These are phyloP conservation scores for Geococcyx californianus DNA, from an alignment of 2,113 vertebrate species.

Conservation along the genomic window DNA sequence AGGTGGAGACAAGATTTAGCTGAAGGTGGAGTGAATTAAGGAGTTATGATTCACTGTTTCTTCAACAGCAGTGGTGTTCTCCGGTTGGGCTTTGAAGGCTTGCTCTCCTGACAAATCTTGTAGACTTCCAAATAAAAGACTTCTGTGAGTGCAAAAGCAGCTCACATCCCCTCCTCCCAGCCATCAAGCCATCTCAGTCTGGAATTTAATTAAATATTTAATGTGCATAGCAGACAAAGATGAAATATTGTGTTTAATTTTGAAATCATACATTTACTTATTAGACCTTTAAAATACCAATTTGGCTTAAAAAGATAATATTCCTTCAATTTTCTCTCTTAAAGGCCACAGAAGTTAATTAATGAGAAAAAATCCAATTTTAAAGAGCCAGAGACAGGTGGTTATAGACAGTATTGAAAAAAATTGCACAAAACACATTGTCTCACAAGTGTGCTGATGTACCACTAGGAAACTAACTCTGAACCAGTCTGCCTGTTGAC, in stretches of 20 bases:
- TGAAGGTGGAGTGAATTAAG: neutral
- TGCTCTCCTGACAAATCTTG: neutral
- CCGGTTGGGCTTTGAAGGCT: neutral
- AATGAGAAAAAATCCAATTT: slow-evolving; percentile 41
- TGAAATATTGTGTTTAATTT: slow-evolving; percentile 62
- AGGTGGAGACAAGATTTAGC: neutral
- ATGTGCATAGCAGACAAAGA: slow-evolving; percentile 60
- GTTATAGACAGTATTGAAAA: neutral
- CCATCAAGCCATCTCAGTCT: neutral
- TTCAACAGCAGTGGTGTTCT: neutral
- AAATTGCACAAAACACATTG: neutral
- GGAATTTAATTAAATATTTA: slow-evolving; percentile 68
- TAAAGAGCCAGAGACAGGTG: slow-evolving; percentile 7
- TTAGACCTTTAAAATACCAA: slow-evolving; percentile 60
- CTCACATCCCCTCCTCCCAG: neutral
- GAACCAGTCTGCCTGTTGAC: neutral
- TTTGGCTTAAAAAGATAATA: slow-evolving; percentile 57
- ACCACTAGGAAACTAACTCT: neutral
- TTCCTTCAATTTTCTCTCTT: slow-evolving; percentile 63
- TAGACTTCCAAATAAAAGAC: neutral
- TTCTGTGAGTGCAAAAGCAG: neutral
- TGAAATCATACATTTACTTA: slow-evolving; percentile 58
- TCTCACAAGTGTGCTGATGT: neutral
- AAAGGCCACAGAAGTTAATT: slow-evolving; percentile 65
- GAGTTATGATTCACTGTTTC: neutral